Evolutionary conservation across 2,888 invertebrate genomes (phyloP), one percentile per base, ranked within the genome.

Genomic region (Spilosoma lubricipeda): DNA sequence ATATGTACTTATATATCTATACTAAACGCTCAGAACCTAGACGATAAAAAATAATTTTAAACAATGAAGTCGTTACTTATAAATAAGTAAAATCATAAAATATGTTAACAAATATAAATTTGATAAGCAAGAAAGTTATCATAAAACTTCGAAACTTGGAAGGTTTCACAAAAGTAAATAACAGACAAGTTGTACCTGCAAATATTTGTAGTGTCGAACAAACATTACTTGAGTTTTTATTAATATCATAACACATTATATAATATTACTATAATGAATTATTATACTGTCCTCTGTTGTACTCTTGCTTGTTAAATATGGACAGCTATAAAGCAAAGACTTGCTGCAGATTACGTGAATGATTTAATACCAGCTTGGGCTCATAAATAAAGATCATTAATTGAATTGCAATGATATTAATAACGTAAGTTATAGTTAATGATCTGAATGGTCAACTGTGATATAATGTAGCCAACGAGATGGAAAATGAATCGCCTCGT

Each of bases 361-460:
- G 91, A 93, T 92, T 92, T 92, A 92, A 89, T 88, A 90, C 90
- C 84, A 88, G 88, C 89, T 90, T 87, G 87, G 84, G 76, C 86
- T 89, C 89, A 91, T 91, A 90, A 91, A 92, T 91, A 90, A 90
- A 91, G 86, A 90, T 90, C 80, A 87, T 86, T 89, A 87, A 89
- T 88, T 89, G 88, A 87, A 89, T 88, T 89, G 87, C 86, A 88
- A 87, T 82, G 75, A 75, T 84, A 86, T 85, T 81, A 83, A 85
- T 83, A 74, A 48, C 52, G 76, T 79, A 78, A 83, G 72, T 72
- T 79, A 80, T 80, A 70, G 75, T 81, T 87, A 87, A 88, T 85
- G 86, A 88, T 80, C 78, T 67, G 42, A 79, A 78, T 82, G 78
- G 85, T 87, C 83, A 82, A 77, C 77, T 74, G 64, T 76, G 82